phyloP scores from a whole-genome alignment of 2,888 invertebrate species.

The Philereme transversata region DNA sequence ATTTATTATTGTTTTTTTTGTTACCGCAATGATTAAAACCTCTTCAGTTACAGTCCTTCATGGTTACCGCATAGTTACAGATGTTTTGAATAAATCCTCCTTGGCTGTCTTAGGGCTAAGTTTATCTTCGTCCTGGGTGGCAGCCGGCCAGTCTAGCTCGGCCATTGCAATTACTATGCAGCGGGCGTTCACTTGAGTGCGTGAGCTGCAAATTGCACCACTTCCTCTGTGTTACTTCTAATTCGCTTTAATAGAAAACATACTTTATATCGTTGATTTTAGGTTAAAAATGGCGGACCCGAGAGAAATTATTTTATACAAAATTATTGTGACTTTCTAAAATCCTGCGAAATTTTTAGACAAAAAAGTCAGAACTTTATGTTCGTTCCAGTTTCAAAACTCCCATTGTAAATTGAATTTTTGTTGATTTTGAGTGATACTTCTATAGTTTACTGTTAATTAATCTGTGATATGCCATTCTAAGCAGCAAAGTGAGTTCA shows the following conservation, averaged over 20 bases:
- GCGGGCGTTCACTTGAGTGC: slow-evolving; percentile 44
- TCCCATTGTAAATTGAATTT: too few relatives aligned
- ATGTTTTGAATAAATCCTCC: too few relatives aligned
- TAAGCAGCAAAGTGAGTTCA: slow-evolving; percentile 39
- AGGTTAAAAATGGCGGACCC: background rate
- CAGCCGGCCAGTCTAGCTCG: slow-evolving; percentile 66
- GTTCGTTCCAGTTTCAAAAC: too few relatives aligned
- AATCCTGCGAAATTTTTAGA: too few relatives aligned
- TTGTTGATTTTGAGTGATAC: background rate
- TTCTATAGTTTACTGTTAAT: background rate
- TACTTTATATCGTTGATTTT: background rate
- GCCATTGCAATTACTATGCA: slow-evolving; percentile 51
- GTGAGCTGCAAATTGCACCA: slow-evolving; percentile 44
- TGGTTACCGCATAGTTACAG: too few relatives aligned
- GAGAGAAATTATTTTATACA: background rate
- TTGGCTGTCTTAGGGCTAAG: slow-evolving; percentile 9
- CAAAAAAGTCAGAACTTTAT: too few relatives aligned
- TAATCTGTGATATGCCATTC: slow-evolving; percentile 9
- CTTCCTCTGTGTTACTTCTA: background rate
- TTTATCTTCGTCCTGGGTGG: slow-evolving; percentile 56
- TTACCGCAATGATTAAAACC: too few relatives aligned
- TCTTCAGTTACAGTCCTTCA: too few relatives aligned
- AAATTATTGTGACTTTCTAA: too few relatives aligned
- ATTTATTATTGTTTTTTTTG: too few relatives aligned
- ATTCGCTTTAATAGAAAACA: background rate